Evolutionary conservation across 2,113 vertebrate genomes (phyloP).

Genomic region (Syngnathus floridae): DNA sequence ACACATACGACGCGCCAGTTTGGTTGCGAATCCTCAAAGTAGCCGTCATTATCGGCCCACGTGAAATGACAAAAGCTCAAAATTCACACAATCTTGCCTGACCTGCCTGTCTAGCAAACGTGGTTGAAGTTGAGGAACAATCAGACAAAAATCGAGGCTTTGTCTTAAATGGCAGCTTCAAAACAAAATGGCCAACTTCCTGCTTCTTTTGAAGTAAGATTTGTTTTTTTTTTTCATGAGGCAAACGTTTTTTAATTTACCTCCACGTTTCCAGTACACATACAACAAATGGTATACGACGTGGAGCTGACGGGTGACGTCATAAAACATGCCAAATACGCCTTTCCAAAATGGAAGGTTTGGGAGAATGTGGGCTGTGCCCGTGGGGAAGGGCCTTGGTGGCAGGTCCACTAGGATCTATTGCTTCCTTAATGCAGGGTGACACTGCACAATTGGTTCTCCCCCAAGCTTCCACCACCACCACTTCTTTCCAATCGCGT

Average conservation of each 20-base stretch:
- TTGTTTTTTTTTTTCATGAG: too few relatives aligned
- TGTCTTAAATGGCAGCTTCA: not conserved
- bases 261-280: too few relatives aligned
- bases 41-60: not conserved
- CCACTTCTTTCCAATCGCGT: not conserved
- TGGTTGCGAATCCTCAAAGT: not conserved
- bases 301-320: not conserved
- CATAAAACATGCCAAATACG: not conserved
- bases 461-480: not conserved
- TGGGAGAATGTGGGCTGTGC: not conserved
- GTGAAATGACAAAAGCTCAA: not conserved
- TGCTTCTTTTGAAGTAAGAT: not conserved
- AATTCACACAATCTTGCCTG: not conserved
- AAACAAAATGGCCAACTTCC: not conserved
- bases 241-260: too few relatives aligned
- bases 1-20: not conserved
- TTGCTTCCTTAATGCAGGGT: slow-evolving; percentile 1
- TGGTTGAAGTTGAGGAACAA: not conserved
- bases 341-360: not conserved
- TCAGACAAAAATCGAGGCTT: not conserved
- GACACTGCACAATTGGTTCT: not conserved
- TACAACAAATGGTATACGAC: not conserved
- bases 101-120: not conserved
- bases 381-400: not conserved
- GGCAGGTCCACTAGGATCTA: not conserved